Percentiles rank a stretch among this genome's conserved stretches.
Evolutionary conservation across 1,140 invertebrate species (phyloP).

Genomic region (Sitobion miscanthi): DNA sequence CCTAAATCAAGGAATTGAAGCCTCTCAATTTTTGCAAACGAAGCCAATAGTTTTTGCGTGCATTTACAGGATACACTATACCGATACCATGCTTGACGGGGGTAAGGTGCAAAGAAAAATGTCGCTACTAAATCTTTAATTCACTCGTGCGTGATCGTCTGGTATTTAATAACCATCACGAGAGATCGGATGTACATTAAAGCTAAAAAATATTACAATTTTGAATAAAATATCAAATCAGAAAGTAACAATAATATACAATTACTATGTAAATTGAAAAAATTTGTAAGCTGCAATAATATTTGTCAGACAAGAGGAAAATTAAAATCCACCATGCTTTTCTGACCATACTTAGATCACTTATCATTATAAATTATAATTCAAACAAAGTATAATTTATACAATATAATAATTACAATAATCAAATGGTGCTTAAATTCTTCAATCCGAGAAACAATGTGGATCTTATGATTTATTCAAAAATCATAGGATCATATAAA

Average conservation of each 20-base stretch:
- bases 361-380: not conserved
- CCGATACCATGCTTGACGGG: not conserved
- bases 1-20: not conserved
- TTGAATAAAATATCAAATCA: not conserved
- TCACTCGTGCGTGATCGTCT: not conserved
- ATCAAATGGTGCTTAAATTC: no score
- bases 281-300: not conserved
- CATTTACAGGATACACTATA: not conserved
- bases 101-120: not conserved
- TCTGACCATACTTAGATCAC: no score
- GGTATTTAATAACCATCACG: not conserved
- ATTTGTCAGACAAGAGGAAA: not conserved
- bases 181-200: not conserved
- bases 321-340: not conserved
- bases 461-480: not conserved
- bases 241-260: not conserved
- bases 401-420: no score
- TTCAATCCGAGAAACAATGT: not conserved
- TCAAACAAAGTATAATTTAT: not conserved
- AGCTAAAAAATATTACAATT: not conserved
- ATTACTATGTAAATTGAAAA: not conserved
- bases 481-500: not conserved
- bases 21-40: not conserved
- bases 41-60: not conserved
- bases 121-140: not conserved